Evolutionary conservation across 2,888 invertebrate species (phyloP).

Genomic region (Linyphia triangularis): DNA sequence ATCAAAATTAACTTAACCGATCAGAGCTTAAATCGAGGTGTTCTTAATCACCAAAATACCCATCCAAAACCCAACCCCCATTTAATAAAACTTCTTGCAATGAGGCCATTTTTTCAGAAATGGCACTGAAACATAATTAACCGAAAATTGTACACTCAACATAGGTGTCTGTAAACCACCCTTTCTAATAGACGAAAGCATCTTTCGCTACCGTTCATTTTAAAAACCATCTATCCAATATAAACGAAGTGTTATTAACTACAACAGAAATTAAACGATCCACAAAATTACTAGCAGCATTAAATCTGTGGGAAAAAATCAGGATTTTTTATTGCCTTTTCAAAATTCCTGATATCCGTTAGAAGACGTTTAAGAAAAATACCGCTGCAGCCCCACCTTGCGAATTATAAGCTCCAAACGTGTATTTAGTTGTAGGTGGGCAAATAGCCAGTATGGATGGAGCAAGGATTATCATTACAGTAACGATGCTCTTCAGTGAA

Average conservation of each 20-base stretch:
- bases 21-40: background rate
- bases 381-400: constrained; percentile 53
- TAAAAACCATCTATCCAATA: constrained; percentile 24
- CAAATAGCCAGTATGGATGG: constrained; percentile 41
- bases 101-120: background rate
- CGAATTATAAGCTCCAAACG: constrained; percentile 32
- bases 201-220: background rate
- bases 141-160: background rate
- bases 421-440: constrained; percentile 38
- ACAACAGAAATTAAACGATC: constrained; percentile 7
- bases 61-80: background rate
- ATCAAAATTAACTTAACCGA: background rate
- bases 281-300: constrained; percentile 7
- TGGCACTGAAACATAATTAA: background rate
- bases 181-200: background rate
- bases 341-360: constrained; percentile 23
- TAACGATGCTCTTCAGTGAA: constrained; percentile 67
- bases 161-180: background rate
- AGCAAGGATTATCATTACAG: constrained; percentile 57
- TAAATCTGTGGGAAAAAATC: background rate
- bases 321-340: background rate
- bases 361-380: constrained; percentile 5
- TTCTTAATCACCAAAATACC: background rate
- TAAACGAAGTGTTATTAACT: constrained; percentile 8
- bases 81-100: background rate